Evolutionary conservation across 2,113 vertebrate genomes (phyloP).

Genomic region (Dromas ardeola): DNA sequence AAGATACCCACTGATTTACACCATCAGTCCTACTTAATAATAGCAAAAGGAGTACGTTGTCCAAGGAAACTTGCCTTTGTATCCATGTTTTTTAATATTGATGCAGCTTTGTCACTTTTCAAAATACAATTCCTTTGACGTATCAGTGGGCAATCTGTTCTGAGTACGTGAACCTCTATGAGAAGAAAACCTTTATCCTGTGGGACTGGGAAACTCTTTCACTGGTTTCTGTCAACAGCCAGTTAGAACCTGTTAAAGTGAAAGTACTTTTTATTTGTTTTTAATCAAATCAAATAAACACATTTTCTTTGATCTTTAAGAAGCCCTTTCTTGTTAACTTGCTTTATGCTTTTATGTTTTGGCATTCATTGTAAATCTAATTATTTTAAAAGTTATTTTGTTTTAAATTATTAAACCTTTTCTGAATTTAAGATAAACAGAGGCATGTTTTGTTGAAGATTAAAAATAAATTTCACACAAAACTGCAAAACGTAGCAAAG

Average conservation of each 20-base stretch:
- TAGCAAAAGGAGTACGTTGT: background rate
- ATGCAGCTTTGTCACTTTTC: background rate
- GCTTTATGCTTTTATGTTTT: slow-evolving; percentile 81
- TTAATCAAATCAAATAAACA: slow-evolving; percentile 79
- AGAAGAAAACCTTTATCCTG: slow-evolving; percentile 63
- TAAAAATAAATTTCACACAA: slow-evolving; percentile 82
- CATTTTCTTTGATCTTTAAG: slow-evolving; percentile 75
- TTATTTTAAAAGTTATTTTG: slow-evolving; percentile 81
- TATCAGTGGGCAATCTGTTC: slow-evolving; percentile 42
- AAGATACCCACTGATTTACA: background rate
- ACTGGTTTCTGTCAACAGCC: slow-evolving; percentile 53
- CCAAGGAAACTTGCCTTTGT: background rate
- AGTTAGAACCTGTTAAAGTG: slow-evolving; percentile 75
- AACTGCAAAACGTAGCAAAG: slow-evolving; percentile 77
- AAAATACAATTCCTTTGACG: background rate
- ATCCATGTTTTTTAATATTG: background rate
- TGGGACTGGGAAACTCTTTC: slow-evolving; percentile 53
- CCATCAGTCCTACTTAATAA: background rate
- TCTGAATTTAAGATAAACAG: slow-evolving; percentile 80
- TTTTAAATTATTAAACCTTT: slow-evolving; percentile 78
- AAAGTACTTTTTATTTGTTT: slow-evolving; percentile 79
- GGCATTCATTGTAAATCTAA: slow-evolving; percentile 80
- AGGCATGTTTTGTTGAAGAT: slow-evolving; percentile 77
- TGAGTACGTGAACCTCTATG: slow-evolving; percentile 47
- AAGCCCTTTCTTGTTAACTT: slow-evolving; percentile 80